Base-by-base conservation (phyloP, 2,113 vertebrate species). In the Elaphurus davidianus region DNA sequence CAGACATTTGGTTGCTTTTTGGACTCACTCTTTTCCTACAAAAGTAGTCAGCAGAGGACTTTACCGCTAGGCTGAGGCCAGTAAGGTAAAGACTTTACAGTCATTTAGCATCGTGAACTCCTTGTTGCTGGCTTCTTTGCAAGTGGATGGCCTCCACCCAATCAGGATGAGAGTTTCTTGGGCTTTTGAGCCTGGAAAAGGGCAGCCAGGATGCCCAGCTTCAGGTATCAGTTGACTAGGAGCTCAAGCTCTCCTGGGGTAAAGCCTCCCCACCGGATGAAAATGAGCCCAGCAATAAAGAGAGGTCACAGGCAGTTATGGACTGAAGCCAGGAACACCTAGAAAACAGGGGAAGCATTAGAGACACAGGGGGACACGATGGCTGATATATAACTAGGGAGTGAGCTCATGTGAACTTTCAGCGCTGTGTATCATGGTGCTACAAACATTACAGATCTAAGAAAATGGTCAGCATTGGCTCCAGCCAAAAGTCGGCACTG, bases 401-500 rank as follows among this genome's bases (percentile, higher is more conserved):
- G 4, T 89, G n/a, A 95, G 45, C 88, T 64, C 57, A 45, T 7
- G 11, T 40, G 52, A 23, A 23, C 15, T 91, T 90, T 93, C 23
- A 6, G 6, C 43, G 23, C 13, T 45, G 43, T 60, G 4, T 67
- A 23, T 82, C 45, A 96, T 76, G 78, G 47, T 0, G 3, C 59
- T n/a, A 33, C 43, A 19, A 89, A 54, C 47, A 89, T 87, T 92
- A 67, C 21, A 28, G 60, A 85, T 60, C 55, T 94, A 87, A 19
- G 43, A 79, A 96, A 95, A 90, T 60, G 50, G 33, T 83, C 50
- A 64, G 86, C 91, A 27, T 91, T 97, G 74, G 50, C 94, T 95
- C 76, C 52, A 95, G 93, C 76, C 94, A 97, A 90, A 97, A 97
- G 95, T 84, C 81, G 74, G 64, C 16, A 19, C 62, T 87, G 90